Base-by-base conservation (phyloP, 2,888 invertebrate species). In the Eretmocerus hayati region DNA sequence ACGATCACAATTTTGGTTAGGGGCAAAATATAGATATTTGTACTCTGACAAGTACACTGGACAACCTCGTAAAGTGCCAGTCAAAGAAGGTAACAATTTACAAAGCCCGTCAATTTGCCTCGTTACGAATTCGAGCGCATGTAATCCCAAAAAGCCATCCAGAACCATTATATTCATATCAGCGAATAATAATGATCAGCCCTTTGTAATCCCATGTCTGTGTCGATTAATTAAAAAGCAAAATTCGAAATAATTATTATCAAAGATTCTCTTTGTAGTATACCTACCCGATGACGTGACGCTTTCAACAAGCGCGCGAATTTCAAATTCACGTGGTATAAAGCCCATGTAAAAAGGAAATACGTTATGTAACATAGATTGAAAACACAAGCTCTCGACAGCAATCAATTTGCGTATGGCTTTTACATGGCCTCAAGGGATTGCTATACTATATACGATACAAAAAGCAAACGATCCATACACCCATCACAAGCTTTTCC, bases 351-450 rank as follows among this genome's bases (percentile, higher is more conserved):
- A 33, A 33, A 43, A 40, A 43, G 22, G 16, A 49, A 39, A 13
- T 33, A 5, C 15, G 37, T 47, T 45, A 38, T 5, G 35, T 35
- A 47, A 38, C 36, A 20, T 26, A 38, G 38, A 45, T 18, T 8
- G 19, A 42, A 33, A 41, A 31, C 20, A 13, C 13, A 8, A 15
- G 31, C 38, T 31, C 20, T 22, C 20, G 23, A 21, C 31, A 53
- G 48, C 47, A 45, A 50, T 46, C 39, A 50, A 53, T 53, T 50
- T 48, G 21, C 32, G 13, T 35, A 15, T 47, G 46, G 41, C 50
- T 48, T 45, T 45, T 40, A 42, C 42, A 46, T 42, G 9, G 42
- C 42, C 47, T 23, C 38, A 37, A 46, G 50, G 41, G 46, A 33
- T 13, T 13, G 8, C 30, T 13, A 13, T 30, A 9, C 13, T 9